Base-by-base conservation (phyloP, 1,140 invertebrate species). In the Zaprionus ghesquierei region DNA sequence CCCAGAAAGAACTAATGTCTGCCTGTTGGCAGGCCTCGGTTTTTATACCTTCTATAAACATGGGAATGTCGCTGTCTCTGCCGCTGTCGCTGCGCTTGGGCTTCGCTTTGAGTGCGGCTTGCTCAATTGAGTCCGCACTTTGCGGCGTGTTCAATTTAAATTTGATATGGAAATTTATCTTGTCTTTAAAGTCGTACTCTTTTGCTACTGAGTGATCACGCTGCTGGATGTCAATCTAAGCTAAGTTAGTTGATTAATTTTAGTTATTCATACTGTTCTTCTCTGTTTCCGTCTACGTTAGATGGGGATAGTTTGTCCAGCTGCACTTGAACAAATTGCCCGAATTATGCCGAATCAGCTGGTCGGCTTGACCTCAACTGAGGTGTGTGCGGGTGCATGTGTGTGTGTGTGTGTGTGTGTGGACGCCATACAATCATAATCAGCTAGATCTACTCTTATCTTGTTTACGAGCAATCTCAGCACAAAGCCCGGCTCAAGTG, bases 71-170 rank as follows among this genome's bases (percentile, higher is more conserved):
- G 60, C 8, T 27, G 29, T n/a, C 15, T 41, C 35, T 38, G 35
- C 35, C 18, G 49, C 20, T 3, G 49, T 23, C 10, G 22, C 41
- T 46, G 35, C 10, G 22, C n/a, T 64, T 62, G 23, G 59, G 56
- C 56, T 55, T 61, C 41, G 56, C 22, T 79, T 79, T 79, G 79
- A 87, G 82, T 89, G 79, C 35, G 35, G 35, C 35, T 50, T 61
- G 72, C 72, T 79, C 81, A 85, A 85, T 86, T 86, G 79, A 81
- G 74, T 76, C 69, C 77, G 62, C 80, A 70, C 51, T 56, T 25
- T 27, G 35, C 22, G 55, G 15, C 18, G 18, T 29, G 27, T 51
- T 62, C 70, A 82, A 87, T 87, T 86, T 87, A 79, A 86, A 70
- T 72, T 70, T 69, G 58, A 73, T 82, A 84, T 79, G 80, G 63